Base-by-base conservation (phyloP, 2,888 invertebrate genomes). In the Agrochola lota region DNA sequence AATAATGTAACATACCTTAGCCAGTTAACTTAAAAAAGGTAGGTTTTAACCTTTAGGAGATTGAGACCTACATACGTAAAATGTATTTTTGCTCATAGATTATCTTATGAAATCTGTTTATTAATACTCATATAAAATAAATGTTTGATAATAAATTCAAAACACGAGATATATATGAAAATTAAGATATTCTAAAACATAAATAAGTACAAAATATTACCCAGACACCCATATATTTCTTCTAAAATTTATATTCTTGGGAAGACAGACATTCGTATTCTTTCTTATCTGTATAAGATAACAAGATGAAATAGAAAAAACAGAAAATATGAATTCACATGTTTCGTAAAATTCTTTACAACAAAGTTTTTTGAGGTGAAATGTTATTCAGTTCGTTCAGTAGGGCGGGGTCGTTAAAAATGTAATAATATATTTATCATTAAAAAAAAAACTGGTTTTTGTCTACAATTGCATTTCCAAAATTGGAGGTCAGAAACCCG, bases 211-310 rank as follows among this genome's bases (percentile, higher is more conserved):
- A 35, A 62, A 57, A 57, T 52, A 46, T n/a, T 17, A 26, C 17
- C 15, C 35, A 35, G 26, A 26, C 64, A 59, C 11, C 8, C 11
- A 57, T 49, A 57, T 49, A 69, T 46, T 63, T 55, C n/a, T 43
- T 67, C 2, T 17, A 35, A 52, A 75, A 76, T 76, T 35, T 77
- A 77, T 77, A 57, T 55, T 17, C 60, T n/a, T 2, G 35, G 11
- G 17, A 62, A 43, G 52, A 68, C 6, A 60, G 30, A 20, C 20
- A 23, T 66, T 77, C 49, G 17, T 64, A 67, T 59, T 67, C 17
- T 49, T 40, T 64, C 17, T 26, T 66, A 66, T 59, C 40, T 77
- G 17, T 68, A 30, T 0, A n/a, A 30, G 62, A 35, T n/a, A 77
- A 77, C 20, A 77, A 49, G 23, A 40, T 49, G 23, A 26, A 76